A percentile compares a stretch with the other conserved stretches of the same genome.
These are phyloP conservation scores for Campodea augens DNA, from an alignment of 1,140 invertebrate genomes.

Conservation along the genomic window DNA sequence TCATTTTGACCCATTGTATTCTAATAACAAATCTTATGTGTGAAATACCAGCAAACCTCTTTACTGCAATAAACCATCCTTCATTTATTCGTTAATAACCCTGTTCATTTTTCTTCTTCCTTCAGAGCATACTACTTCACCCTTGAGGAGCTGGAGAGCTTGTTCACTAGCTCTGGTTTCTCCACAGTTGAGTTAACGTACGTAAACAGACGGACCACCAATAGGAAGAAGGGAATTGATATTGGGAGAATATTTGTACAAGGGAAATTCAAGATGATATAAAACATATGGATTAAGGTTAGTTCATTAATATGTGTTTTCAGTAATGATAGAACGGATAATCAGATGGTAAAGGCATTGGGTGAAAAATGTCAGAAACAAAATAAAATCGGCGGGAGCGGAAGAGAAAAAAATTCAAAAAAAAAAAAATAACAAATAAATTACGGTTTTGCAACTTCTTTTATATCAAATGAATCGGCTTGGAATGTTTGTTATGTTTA, in stretches of 20 bases:
- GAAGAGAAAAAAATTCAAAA: too few species aligned
- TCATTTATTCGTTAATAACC: neutral
- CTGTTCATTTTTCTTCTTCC: slow-evolving; percentile 15
- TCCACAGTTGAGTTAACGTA: slow-evolving; percentile 44
- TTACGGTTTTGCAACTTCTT: too few species aligned
- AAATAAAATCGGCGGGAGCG: too few species aligned
- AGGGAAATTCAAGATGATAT: slow-evolving; percentile 64
- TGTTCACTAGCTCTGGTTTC: slow-evolving; percentile 50
- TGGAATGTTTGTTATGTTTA: too few species aligned
- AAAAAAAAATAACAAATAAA: too few species aligned
- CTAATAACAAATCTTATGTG: slow-evolving; percentile 7
- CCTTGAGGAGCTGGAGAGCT: slow-evolving; percentile 36
- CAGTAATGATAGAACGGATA: too few species aligned
- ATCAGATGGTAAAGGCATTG: too few species aligned
- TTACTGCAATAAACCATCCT: neutral
- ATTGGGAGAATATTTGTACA: slow-evolving; percentile 82
- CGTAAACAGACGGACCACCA: slow-evolving; percentile 67
- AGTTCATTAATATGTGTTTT: too few species aligned
- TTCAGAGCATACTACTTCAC: slow-evolving; percentile 65
- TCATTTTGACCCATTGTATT: neutral
- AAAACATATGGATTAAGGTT: too few species aligned
- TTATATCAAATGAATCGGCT: too few species aligned
- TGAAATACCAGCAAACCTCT: neutral
- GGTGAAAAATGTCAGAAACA: too few species aligned
- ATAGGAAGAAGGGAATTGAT: slow-evolving; percentile 76